A percentile compares a stretch with the other conserved stretches of the same genome.
phyloP scores from a whole-genome alignment of 1,140 invertebrate species.

The Dolichoris vasculosae region DNA sequence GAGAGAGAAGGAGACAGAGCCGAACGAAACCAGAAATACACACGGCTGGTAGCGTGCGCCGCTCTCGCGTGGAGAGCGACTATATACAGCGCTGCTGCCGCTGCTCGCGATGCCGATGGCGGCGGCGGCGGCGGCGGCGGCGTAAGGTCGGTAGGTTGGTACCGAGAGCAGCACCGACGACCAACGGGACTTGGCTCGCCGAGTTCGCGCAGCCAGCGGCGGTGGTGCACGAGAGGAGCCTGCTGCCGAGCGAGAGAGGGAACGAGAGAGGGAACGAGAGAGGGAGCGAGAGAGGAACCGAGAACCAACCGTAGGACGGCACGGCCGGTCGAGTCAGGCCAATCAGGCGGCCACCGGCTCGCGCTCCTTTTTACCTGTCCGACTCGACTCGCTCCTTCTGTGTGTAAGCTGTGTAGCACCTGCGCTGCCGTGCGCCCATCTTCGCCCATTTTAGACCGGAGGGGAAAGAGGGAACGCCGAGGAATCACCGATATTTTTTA shows the following conservation, averaged over 20 bases:
- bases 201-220: background rate
- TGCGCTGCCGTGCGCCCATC: constrained; percentile 26
- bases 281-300: constrained; percentile 18
- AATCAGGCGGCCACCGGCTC: constrained; percentile 72
- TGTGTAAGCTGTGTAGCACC: constrained; percentile 33
- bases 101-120: constrained; percentile 30
- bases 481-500: background rate
- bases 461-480: constrained; percentile 5
- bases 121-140: constrained; percentile 38
- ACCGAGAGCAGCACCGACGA: constrained; percentile 48
- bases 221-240: background rate
- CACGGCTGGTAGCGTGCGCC: constrained; percentile 59
- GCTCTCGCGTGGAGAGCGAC: constrained; percentile 48
- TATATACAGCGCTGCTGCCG: constrained; percentile 1
- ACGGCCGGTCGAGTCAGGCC: constrained; percentile 65
- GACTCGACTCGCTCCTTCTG: constrained; percentile 17
- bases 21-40: constrained; percentile 68
- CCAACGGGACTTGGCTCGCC: constrained; percentile 64
- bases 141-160: constrained; percentile 53
- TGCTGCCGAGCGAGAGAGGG: constrained; percentile 8
- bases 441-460: background rate
- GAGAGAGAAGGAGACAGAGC: constrained; percentile 42
- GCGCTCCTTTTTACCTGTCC: constrained; percentile 36
- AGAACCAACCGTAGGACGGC: constrained; percentile 55
- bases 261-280: constrained; percentile 17